Conservation (phyloP, 2,888 invertebrate species). For the Temnothorax unifasciatus region DNA sequence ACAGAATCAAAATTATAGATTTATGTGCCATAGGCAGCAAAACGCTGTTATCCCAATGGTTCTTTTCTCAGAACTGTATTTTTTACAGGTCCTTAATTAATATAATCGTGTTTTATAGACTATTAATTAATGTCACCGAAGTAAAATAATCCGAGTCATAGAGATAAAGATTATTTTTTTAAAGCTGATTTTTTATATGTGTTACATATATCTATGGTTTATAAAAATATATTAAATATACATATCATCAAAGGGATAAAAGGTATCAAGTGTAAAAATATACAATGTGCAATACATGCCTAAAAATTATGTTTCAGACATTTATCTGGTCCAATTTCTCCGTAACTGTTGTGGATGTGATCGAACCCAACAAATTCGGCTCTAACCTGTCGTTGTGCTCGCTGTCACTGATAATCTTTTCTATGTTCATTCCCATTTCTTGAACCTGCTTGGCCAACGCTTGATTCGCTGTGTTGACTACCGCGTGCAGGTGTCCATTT, state of each 20-base stretch:
- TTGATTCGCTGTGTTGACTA: conserved; percentile 67
- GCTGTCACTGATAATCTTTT: conserved; percentile 27
- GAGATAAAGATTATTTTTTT: not conserved
- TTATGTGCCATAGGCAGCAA: not conserved
- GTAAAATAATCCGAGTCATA: too few species aligned
- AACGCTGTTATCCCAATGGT: not conserved
- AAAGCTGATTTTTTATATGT: conserved; percentile 1
- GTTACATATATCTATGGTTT: conserved; percentile 2
- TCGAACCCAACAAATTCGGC: not conserved
- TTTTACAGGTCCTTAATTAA: not conserved
- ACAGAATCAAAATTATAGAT: conserved; percentile 94
- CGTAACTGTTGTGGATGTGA: not conserved
- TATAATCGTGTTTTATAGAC: not conserved
- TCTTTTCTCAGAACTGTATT: not conserved
- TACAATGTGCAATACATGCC: not conserved
- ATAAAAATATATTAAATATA: not conserved
- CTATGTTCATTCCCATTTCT: conserved; percentile 61
- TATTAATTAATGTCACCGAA: not conserved
- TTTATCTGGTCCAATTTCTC: conserved; percentile 12
- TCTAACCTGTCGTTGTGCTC: not conserved
- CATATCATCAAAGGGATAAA: not conserved
- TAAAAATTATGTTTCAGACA: not conserved
- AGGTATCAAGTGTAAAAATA: not conserved
- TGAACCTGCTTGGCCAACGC: conserved; percentile 58
- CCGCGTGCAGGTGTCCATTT: conserved; percentile 69